Base-by-base conservation (phyloP, 1,140 invertebrate species). In the Idris sp. region DNA sequence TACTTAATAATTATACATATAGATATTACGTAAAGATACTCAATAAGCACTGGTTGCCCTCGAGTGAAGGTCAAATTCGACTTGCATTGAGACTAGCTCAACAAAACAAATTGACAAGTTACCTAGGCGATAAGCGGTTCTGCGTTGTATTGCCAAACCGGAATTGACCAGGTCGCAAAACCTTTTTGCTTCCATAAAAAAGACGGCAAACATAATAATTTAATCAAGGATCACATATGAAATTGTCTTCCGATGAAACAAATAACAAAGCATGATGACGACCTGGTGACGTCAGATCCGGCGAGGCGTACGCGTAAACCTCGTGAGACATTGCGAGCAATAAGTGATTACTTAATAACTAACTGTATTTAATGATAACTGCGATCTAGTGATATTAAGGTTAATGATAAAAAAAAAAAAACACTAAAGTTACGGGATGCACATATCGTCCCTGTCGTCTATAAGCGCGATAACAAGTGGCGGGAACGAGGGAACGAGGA, bases 241-340 rank as follows among this genome's bases (percentile, higher is more conserved):
- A 30, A 51, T 53, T 40, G 65, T 69, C 65, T 59, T 69, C 65
- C 64, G 51, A 51, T 38, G 14, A 40, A 36, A 26, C 18, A 2
- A 10, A 8, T n/a, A n/a, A n/a, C n/a, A n/a, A n/a, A n/a, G n/a
- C n/a, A n/a, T n/a, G n/a, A n/a, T n/a, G n/a, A 10, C 9, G 43
- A 48, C 16, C 26, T 30, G 48, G 38, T n/a, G n/a, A n/a, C n/a
- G n/a, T n/a, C 4, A 14, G 3, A 10, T 33, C 5, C 15, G 41
- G 13, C 10, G 40, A 53, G 5, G 19, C 28, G 40, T 7, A 49
- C 51, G 46, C 16, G 33, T 38, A 26, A 35, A 64, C 30, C 25
- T 79, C 61, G 76, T 80, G 74, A 79, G 77, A 80, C 78, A 81
- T 78, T 79, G 82, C 77, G 80, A 85, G 83, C 84, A 85, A 86